Evolutionary conservation across 2,888 invertebrate genomes (phyloP), one percentile per base, ranked within the genome.

Genomic region (Eilema griseolum): DNA sequence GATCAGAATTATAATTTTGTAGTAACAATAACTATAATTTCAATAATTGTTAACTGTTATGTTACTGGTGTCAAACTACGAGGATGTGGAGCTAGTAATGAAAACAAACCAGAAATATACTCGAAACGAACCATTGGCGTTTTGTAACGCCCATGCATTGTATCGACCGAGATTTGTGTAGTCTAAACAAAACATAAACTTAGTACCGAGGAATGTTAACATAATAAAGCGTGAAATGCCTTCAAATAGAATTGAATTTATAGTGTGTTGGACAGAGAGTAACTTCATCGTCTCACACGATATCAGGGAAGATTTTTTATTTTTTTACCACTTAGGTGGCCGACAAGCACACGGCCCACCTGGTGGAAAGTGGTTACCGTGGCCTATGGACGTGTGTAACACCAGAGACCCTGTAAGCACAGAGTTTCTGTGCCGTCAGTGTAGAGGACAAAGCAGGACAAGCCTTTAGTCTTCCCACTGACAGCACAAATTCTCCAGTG

Each of bases 181-280:
- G 31, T 72, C 61, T 71, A 78, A 80, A 78, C 76, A 80, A 81
- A 79, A 41, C 71, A 57, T 81, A 68, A 76, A 69, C n/a, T 72
- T 62, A 20, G 67, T 74, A 60, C 59, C 3, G 64, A 59, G 59
- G 72, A 81, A 72, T 65, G 78, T 81, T 78, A 78, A 71, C 71
- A 70, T 69, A 78, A 79, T 71, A 75, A 59, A 76, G 66, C 72
- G 69, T 69, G 59, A 63, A 62, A 63, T 69, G 69, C 26, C 61
- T 60, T 73, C 76, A 79, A 80, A 79, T 75, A 69, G 72, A 80
- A 82, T 77, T 72, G 66, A 76, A 82, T 79, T 77, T 76, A 76
- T 75, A 70, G 65, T 70, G 74, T 64, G 72, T 76, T 61, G 72
- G 75, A 71, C 69, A 74, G 77, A 64, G 77, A 78, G 77, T 37